phyloP scores from a whole-genome alignment of 2,113 vertebrate species.

The Canis aureus region DNA sequence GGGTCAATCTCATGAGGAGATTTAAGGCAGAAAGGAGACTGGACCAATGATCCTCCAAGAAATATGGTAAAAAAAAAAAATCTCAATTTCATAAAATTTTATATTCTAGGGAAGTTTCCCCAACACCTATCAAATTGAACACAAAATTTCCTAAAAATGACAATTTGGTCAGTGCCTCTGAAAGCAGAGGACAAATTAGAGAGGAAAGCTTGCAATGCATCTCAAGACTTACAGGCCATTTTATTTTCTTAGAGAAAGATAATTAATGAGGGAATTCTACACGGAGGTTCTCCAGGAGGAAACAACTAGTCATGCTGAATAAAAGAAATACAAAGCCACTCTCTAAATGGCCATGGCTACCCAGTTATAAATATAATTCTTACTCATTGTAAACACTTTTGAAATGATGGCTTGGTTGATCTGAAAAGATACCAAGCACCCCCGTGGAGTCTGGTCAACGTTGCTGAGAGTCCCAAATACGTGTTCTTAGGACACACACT shows the following conservation, averaged over 20 bases:
- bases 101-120: conserved; percentile 60
- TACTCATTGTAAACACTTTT: conserved; percentile 59
- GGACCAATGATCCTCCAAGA: conserved; percentile 49
- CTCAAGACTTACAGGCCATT: conserved; percentile 36
- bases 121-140: conserved; percentile 50
- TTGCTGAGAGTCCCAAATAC: conserved; percentile 11
- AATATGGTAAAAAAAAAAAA: conserved; percentile 10
- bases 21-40: conserved; percentile 63
- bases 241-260: conserved; percentile 68
- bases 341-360: not conserved
- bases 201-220: not conserved
- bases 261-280: conserved; percentile 41
- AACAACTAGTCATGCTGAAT: conserved; percentile 44
- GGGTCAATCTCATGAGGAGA: conserved; percentile 59
- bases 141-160: conserved; percentile 46
- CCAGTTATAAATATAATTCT: conserved; percentile 57
- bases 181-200: conserved; percentile 32
- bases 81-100: conserved; percentile 36
- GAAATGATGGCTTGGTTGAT: conserved; percentile 6
- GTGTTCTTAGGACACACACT: conserved; percentile 16
- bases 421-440: not conserved
- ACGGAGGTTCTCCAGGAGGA: conserved; percentile 39
- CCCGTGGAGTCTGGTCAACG: conserved; percentile 14
- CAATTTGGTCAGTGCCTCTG: conserved; percentile 36
- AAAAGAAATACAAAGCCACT: conserved; percentile 40